Evolutionary conservation across 2,113 vertebrate genomes (phyloP), one percentile per base, ranked within the genome.

Genomic region (Cyprinodon tularosa): DNA sequence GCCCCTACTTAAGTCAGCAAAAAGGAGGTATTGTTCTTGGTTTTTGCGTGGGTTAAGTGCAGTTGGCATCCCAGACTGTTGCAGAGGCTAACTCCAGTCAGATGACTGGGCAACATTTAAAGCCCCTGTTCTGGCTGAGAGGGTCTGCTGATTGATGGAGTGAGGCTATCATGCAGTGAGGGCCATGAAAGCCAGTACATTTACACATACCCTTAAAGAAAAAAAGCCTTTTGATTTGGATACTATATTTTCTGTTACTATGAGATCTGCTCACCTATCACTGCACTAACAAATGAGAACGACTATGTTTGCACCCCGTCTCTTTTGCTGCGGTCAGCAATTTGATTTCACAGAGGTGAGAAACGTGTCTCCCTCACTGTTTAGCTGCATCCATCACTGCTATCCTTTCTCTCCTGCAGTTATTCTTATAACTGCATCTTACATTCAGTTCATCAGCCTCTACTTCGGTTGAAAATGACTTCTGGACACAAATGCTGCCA

Each of bases 71-170:
- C 71, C 74, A 85, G 82, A 67, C 68, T 80, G 79, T 81, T 84
- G 84, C 4, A 29, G 72, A 66, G 68, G 66, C 72, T 85, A 87
- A 88, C 78, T 86, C 87, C 78, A 80, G 81, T 91, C 90, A 90
- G 84, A 80, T 90, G 90, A 92, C 87, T 81, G 70, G 72, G 70
- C 68, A 82, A 82, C 80, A 88, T 87, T 90, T 66, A 90, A 68
- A 86, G 50, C 48, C 13, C 45, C 29, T 66, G 66, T 78, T 86
- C 76, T 65, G 76, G 64, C 70, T 86, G 76, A 88, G 59, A 76
- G 66, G 71, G 63, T 77, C 70, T 79, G 48, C 42, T 67, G 69
- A 80, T 45, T 68, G 74, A 72, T 80, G 38, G 84, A 80, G 81
- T 62, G 60, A 72, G 36, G 45, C 48, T 62, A 38, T 71, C 7